Base-by-base conservation (phyloP, 2,888 invertebrate species). In the Lasioglossum lativentre region DNA sequence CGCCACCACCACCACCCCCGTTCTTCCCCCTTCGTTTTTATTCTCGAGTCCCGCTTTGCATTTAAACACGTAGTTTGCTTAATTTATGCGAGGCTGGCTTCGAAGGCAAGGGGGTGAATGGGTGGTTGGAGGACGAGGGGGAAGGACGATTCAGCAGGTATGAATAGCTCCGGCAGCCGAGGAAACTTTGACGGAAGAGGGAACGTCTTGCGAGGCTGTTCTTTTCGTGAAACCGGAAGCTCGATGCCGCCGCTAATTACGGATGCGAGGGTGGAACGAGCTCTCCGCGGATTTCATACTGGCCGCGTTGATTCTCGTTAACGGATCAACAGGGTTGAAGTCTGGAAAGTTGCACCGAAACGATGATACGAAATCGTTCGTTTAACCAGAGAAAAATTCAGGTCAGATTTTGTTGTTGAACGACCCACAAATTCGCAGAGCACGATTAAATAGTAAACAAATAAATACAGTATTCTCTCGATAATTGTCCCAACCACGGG, bases 1-100 rank as follows among this genome's bases (percentile, higher is more conserved):
- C 42, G 38, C 3, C 34, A 27, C 56, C 73, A 6, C 19, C 30
- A 12, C 16, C 19, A 34, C 14, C 23, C 4, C 8, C n/a, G 34
- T 4, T 8, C 71, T 52, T 52, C 47, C 23, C 27, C 1, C 40
- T 14, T 16, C 59, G 16, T 81, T 85, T 83, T 90, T 86, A 87
- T 88, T 88, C 86, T 68, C 88, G 45, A 70, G 75, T 34, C 90
- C 80, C 78, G 89, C 88, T 93, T 90, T 91, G 92, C 91, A 92
- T 93, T 91, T 90, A 92, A 92, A 92, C 91, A 88, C 87, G 91
- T 88, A 89, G 87, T 87, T 89, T 74, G 82, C 82, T 89, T 89
- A 90, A 90, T 89, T 90, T 90, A 90, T 90, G 88, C 90, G 80
- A 80, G 78, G 47, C 72, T 19, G 14, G 63, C 75, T n/a, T 30